phyloP scores from a whole-genome alignment of 2,113 vertebrate genomes.

The Pedetes capensis region DNA sequence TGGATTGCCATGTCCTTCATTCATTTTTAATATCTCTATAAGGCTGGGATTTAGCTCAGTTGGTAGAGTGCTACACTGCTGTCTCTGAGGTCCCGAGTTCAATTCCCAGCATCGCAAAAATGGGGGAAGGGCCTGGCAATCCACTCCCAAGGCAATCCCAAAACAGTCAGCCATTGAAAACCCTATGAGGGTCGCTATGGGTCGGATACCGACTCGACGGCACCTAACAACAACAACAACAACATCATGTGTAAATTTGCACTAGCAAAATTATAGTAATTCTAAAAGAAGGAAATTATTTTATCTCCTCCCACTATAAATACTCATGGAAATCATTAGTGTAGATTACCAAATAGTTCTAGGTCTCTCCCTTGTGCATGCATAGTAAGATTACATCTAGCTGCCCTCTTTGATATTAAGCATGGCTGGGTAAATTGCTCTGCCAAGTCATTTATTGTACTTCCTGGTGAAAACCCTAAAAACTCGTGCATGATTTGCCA shows the following conservation, averaged over 20 bases:
- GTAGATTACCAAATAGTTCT: background rate
- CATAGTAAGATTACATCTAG: background rate
- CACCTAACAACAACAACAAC: no score
- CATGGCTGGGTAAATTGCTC: background rate
- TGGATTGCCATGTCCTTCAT: no score
- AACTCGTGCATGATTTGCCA: background rate
- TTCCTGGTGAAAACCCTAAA: background rate
- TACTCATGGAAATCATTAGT: background rate
- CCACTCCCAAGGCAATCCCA: no score
- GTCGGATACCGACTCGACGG: no score
- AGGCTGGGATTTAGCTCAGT: no score
- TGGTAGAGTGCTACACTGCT: no score
- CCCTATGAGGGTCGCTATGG: no score
- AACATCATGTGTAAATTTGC: background rate
- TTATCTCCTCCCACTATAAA: background rate
- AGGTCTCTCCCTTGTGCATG: background rate
- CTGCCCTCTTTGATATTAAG: background rate
- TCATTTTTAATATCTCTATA: no score
- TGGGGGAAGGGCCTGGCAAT: no score
- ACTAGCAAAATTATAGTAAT: slow-evolving; percentile 32
- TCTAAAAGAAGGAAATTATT: slow-evolving; percentile 22
- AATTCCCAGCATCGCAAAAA: no score
- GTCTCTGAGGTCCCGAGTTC: no score
- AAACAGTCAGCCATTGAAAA: no score
- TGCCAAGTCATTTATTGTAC: background rate